Base-by-base conservation (phyloP, 2,888 invertebrate genomes). In the Byasa hedistus region DNA sequence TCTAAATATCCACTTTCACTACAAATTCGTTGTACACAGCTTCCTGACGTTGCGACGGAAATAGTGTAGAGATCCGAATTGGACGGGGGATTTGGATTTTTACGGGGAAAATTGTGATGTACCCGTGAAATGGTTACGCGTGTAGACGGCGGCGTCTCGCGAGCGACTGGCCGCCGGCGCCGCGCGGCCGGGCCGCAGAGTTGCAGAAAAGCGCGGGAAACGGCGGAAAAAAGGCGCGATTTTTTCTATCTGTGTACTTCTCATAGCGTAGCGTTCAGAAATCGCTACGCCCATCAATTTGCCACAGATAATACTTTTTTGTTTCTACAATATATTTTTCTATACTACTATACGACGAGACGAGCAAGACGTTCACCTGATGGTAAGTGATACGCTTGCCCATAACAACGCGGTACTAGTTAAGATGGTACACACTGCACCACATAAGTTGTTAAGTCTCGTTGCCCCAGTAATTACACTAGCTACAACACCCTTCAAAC, bases 141-240 rank as follows among this genome's bases (percentile, higher is more conserved):
- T 56, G 36, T n/a, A 23, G 24, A 23, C 23, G 5, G 27, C 57
- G 48, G 24, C 59, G 54, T 55, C 55, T 55, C 57, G 62, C 63
- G 67, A 60, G 60, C 67, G 57, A 64, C 67, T 67, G 67, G 44
- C 48, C 48, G 48, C 48, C 17, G 19, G 48, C 48, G 48, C 39
- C 54, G 63, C 39, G 21, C 44, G 67, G 48, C 65, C 65, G 60
- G 65, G 60, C 56, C 60, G 56, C 56, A 21, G 59, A 48, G 59
- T 59, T 60, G 63, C 56, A 54, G 63, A 63, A 67, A 67, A 67
- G 67, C 67, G 67, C 67, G 67, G 67, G 67, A 65, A 65, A 65
- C 44, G 60, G 21, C 57, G 10, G 59, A 23, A 55, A 59, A 59
- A 66, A 66, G 57, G 58, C 51, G 61, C 59, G 32, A 22, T 55